phyloP scores from a whole-genome alignment of 1,140 invertebrate genomes.

The Tribolium castaneum region DNA sequence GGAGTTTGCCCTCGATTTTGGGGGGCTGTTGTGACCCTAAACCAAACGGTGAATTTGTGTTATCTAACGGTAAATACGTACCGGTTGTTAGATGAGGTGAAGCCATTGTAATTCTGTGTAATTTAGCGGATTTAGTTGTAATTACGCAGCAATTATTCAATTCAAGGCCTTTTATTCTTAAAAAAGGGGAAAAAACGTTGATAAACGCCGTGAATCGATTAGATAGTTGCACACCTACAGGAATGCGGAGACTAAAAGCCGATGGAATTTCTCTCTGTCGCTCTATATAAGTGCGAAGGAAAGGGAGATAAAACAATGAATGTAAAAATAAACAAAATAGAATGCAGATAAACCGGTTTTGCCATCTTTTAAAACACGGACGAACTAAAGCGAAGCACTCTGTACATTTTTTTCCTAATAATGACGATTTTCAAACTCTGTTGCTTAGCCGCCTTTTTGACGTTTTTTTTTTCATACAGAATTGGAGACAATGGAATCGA shows the following conservation, averaged over 20 bases:
- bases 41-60: neutral
- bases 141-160: neutral
- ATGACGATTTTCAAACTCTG: too few relatives aligned
- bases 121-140: too few relatives aligned
- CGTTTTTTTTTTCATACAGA: too few relatives aligned
- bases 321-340: slow-evolving; percentile 6
- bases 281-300: neutral
- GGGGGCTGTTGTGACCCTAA: slow-evolving; percentile 75
- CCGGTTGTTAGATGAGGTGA: neutral
- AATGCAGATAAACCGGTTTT: neutral
- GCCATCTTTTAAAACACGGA: slow-evolving; percentile 33
- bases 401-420: too few relatives aligned
- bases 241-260: neutral
- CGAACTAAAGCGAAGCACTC: slow-evolving; percentile 21
- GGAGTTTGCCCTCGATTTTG: slow-evolving; percentile 72
- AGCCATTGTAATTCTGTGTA: neutral
- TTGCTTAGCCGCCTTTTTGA: too few relatives aligned
- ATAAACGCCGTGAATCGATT: neutral
- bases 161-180: neutral
- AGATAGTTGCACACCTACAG: neutral
- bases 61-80: neutral
- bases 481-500: too few relatives aligned
- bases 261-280: neutral
- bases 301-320: slow-evolving; percentile 1
- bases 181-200: neutral